Evolutionary conservation across 2,888 invertebrate species (phyloP).

Genomic region (Dendrolimus pini): DNA sequence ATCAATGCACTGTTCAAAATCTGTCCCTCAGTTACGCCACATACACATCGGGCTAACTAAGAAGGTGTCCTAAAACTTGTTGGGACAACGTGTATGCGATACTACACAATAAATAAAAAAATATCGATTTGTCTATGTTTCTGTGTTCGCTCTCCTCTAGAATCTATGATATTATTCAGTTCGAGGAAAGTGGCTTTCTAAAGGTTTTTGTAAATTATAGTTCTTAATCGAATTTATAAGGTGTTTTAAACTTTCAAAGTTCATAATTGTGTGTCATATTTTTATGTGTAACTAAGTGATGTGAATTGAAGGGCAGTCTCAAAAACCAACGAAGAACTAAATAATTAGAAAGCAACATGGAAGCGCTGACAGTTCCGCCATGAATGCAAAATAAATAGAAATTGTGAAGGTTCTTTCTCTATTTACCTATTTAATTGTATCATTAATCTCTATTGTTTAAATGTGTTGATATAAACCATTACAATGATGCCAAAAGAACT

Average conservation of each 20-base stretch:
- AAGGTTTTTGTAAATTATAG: conserved; percentile 33
- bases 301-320: neutral
- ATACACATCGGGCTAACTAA: no score
- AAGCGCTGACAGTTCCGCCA: conserved; percentile 78
- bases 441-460: conserved; percentile 9
- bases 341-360: conserved; percentile 75
- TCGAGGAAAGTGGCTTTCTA: conserved; percentile 70
- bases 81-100: no score
- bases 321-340: conserved; percentile 19
- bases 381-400: conserved; percentile 78
- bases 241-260: conserved; percentile 16
- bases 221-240: conserved; percentile 23
- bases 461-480: no score
- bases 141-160: conserved; percentile 7
- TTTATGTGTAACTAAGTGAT: neutral
- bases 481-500: no score
- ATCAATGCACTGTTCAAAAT: no score
- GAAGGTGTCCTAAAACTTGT: no score
- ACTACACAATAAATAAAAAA: no score
- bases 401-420: conserved; percentile 57
- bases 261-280: neutral
- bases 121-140: neutral
- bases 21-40: no score
- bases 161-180: conserved; percentile 31
- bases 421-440: conserved; percentile 15